Base-by-base conservation (phyloP, 1,140 invertebrate species). In the Drosophila ercepeae region DNA sequence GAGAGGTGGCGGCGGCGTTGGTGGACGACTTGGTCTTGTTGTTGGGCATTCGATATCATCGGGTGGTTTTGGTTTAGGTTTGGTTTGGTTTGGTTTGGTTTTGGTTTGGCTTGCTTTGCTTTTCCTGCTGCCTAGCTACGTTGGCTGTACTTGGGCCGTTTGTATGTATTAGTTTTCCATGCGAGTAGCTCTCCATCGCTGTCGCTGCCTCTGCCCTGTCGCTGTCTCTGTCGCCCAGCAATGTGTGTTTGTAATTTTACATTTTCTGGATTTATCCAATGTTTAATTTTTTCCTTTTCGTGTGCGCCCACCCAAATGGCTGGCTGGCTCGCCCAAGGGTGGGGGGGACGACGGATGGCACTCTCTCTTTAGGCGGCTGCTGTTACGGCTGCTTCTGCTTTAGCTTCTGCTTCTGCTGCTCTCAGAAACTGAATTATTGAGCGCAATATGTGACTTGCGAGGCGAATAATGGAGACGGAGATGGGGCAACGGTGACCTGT, bases 191-290 rank as follows among this genome's bases (percentile, higher is more conserved):
- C 39, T 42, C 16, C 16, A 42, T 14, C 36, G 36, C n/a, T n/a
- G n/a, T n/a, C n/a, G n/a, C n/a, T n/a, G n/a, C n/a, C n/a, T n/a
- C n/a, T n/a, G n/a, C n/a, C n/a, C n/a, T n/a, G n/a, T n/a, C 36
- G 36, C 36, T 39, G 36, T 39, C 36, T 57, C 51, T 74, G 50
- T 73, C 25, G 49, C 39, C 57, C 6, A 46, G 60, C 42, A 48
- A 61, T 78, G 52, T 75, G 61, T 73, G 50, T 73, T 51, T 81
- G 82, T 84, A 86, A 86, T 86, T 86, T 86, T 86, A 86, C 81
- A 86, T 86, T 86, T 86, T 86, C 82, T 81, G 82, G 76, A 86
- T 86, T 86, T 86, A 86, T 86, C 82, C 81, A 86, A 86, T 88
- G 81, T 76, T 86, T 84, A 88, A 84, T 88, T 86, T 84, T 79